Evolutionary conservation across 2,888 invertebrate genomes (phyloP), one percentile per base, ranked within the genome.

Genomic region (Tachystola acroxantha): DNA sequence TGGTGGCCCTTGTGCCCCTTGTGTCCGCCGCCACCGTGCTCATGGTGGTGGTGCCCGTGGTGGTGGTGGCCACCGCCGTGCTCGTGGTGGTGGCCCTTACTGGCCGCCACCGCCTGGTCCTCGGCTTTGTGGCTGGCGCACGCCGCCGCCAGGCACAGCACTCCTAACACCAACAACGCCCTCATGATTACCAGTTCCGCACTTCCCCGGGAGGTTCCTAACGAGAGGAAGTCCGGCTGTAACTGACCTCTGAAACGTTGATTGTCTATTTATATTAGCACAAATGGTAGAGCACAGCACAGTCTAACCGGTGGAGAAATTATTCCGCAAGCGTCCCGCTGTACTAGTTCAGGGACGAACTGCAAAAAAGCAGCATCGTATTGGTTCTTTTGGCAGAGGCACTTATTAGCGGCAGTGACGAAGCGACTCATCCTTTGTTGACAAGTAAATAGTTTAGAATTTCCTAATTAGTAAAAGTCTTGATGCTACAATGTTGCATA

Each of bases 1-100:
- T 94, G 93, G 45, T 92, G 90, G 16, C 90, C 89, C 55, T 93
- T 91, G 75, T 94, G 91, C 0, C 94, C 95, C 57, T 94, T 94
- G 48, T 91, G 91, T 0, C 91, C 92, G 56, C 94, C 91, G 46
- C 91, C 91, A 9, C 93, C 94, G 60, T 94, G 91, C 11, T 91
- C 88, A 48, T 90, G 89, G 59, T 92, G 91, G 50, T 93, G 92
- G 43, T 92, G 89, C 0, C 71, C 87, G 48, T 91, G 91, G 53
- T 92, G 91, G 27, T 91, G 87, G 44, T 91, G 88, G 1, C 93
- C 93, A 24, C 91, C 92, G 13, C 91, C 92, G 45, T 88, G 85
- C 57, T 90, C 90, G 52, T 78, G 79, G 47, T 84, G 80, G 53
- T 81, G 78, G 7, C 80, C 75, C 44, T 80, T 85, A 48, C 88